Evolutionary conservation across 2,888 invertebrate genomes (phyloP), one percentile per base, ranked within the genome.

Genomic region (Resseliella maxima): DNA sequence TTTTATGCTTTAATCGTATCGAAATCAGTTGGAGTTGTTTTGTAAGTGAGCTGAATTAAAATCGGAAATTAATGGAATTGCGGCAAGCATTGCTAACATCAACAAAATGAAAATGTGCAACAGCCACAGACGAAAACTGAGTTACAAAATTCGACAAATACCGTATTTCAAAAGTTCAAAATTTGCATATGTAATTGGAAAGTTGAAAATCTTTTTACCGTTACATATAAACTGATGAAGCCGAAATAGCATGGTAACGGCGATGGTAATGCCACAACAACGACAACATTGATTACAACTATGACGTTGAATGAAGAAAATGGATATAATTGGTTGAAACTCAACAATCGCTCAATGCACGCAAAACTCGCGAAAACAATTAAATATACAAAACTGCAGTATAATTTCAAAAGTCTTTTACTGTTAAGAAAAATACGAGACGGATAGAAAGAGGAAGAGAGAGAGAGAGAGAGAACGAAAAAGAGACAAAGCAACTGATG

Each of bases 151-250:
- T 72, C 31, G 72, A 72, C 31, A 72, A 31, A 72, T 31, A 72
- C 18, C 35, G 31, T 35, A 72, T 72, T 72, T 83, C 38, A 38
- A 83, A 38, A 83, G 83, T 38, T 83, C 41, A 24, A 24, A 38
- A 83, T 83, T 83, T 83, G 83, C 83, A 83, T 83, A 83, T 38
- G 83, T 38, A 38, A 83, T 83, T 83, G n/a, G n/a, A 83, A 83
- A 83, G 38, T 83, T 83, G 83, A n/a, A 83, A 83, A 83, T 83
- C 24, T 38, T 83, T n/a, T 35, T 31, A 18, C n/a, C 24, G 64
- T n/a, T n/a, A n/a, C n/a, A 64, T 2, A 15, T 15, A 50, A 8
- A 50, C 46, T 15, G 15, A 50, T 50, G 46, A 41, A 41, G 2
- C 18, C 46, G 46, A 50, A 8, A 18, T 18, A 15, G 18, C 12